Evolutionary conservation across 2,888 invertebrate genomes (phyloP), one percentile per base, ranked within the genome.

Genomic region (Agrochola litura): DNA sequence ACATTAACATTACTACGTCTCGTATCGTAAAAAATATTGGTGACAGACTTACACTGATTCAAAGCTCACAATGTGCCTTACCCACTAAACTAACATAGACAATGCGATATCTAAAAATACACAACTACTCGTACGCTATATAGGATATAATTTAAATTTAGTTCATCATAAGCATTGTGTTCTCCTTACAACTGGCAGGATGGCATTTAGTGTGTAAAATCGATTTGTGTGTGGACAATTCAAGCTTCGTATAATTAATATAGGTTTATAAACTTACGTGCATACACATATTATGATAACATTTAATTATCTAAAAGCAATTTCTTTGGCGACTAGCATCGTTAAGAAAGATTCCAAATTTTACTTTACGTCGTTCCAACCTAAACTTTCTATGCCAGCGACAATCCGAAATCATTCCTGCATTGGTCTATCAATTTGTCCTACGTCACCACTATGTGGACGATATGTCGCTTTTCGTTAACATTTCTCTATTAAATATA

Each of bases 91-190:
- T 96, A 96, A 96, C 96, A 94, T 96, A 96, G 94, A 96, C 95
- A 96, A 96, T 95, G 96, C 95, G 83, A 95, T 96, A 94, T 96
- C 96, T 96, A 96, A 96, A 96, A 96, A 96, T 96, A 96, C 96
- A 94, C 91, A 68, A 94, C 96, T 96, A 96, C 96, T 91, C 93
- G 91, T 96, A 96, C 91, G 89, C 96, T 96, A 96, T 93, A 93
- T 96, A 96, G 96, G 95, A 95, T 96, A 94, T 87, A 88, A 89
- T 90, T 88, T 93, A 92, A 94, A 92, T 94, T 94, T 95, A 94
- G 89, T 95, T 95, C 91, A 94, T 96, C 96, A 96, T 96, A 96
- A 96, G 96, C 96, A 96, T 94, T 95, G 95, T 95, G 95, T 95
- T 92, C 77, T 86, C 90, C 92, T 93, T 94, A 95, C 90, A 93